phyloP scores from a whole-genome alignment of 2,888 invertebrate genomes.

The Aproaerema taeniolella region DNA sequence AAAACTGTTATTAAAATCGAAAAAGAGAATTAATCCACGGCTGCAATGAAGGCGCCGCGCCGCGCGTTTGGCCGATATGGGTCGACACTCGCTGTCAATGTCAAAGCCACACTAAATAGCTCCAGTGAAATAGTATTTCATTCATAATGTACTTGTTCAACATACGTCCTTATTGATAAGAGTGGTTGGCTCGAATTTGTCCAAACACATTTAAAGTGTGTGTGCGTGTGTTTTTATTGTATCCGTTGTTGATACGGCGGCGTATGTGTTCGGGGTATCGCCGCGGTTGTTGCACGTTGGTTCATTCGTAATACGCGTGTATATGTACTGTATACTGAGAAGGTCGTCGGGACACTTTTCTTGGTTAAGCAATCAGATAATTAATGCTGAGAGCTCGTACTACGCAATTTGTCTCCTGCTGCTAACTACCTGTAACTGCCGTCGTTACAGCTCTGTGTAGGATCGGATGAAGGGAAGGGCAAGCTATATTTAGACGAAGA shows the following conservation, averaged over 20 bases:
- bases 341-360: too few relatives aligned
- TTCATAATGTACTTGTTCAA: constrained; percentile 2
- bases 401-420: too few relatives aligned
- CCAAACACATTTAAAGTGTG: not conserved
- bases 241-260: not conserved
- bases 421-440: too few relatives aligned
- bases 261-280: too few relatives aligned
- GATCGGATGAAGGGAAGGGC: too few relatives aligned
- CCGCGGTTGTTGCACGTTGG: too few relatives aligned
- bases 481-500: too few relatives aligned
- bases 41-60: not conserved
- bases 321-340: too few relatives aligned
- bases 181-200: constrained; percentile 6
- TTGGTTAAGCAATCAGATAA: too few relatives aligned
- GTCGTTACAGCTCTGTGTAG: too few relatives aligned
- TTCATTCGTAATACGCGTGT: too few relatives aligned
- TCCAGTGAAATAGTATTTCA: constrained; percentile 4
- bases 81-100: constrained; percentile 3
- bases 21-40: not conserved
- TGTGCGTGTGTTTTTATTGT: not conserved
- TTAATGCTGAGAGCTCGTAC: too few relatives aligned
- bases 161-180: constrained; percentile 9
- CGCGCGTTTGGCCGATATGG: not conserved
- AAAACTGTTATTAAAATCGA: not conserved
- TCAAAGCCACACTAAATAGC: constrained; percentile 9